Percentiles rank a stretch among this genome's conserved stretches.
phyloP scores from a whole-genome alignment of 1,140 invertebrate species.

The Drosophila carrolli region DNA sequence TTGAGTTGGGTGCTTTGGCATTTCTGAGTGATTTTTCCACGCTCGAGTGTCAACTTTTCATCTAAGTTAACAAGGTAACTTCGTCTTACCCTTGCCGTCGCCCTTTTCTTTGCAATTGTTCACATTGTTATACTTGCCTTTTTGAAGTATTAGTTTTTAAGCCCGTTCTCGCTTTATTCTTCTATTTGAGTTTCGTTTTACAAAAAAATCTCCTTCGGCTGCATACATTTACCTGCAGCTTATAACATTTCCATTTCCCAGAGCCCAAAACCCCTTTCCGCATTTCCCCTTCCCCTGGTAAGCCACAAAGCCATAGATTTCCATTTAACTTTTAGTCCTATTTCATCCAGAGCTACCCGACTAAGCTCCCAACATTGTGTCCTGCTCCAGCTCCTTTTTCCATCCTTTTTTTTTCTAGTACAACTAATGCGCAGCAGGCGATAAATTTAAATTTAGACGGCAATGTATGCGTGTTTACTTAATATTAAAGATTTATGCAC shows the following conservation, averaged over 20 bases:
- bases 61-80: constrained; percentile 42
- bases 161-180: constrained; percentile 10
- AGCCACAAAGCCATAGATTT: constrained; percentile 79
- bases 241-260: constrained; percentile 45
- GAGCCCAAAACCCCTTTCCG: constrained; percentile 23
- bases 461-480: constrained; percentile 68
- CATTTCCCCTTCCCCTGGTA: constrained; percentile 11
- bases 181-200: constrained; percentile 42
- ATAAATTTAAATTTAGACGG: constrained; percentile 79
- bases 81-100: not conserved
- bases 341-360: constrained; percentile 45
- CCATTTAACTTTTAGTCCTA: constrained; percentile 75
- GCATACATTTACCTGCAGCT: constrained; percentile 49
- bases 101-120: no score
- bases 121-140: constrained; percentile 12
- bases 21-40: constrained; percentile 37
- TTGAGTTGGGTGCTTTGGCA: constrained; percentile 29
- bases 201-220: constrained; percentile 15
- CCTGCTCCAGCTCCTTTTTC: constrained; percentile 19
- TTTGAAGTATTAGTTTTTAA: constrained; percentile 42
- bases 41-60: constrained; percentile 42
- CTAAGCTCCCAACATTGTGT: constrained; percentile 45
- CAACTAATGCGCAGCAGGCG: constrained; percentile 71
- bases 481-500: constrained; percentile 81
- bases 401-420: constrained; percentile 36